Base-by-base conservation (phyloP, 1,140 invertebrate species). In the Helicoverpa zea region DNA sequence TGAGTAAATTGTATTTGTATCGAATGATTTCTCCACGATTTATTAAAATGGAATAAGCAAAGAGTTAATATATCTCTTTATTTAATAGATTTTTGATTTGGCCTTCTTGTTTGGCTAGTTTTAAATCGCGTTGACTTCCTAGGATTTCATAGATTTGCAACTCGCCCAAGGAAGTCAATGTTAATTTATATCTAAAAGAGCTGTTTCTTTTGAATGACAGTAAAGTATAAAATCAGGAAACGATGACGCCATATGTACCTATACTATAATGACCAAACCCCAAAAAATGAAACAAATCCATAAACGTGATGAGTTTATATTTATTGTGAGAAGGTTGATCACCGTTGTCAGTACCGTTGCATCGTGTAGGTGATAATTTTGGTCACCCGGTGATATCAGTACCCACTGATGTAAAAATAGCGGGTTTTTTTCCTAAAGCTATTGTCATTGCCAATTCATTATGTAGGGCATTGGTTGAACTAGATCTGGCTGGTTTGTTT, bases 351-450 rank as follows among this genome's bases (percentile, higher is more conserved):
- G 59, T 64, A 56, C 72, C 72, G 72, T 75, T 68, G 16, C 52
- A 51, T 23, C 43, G 51, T 68, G 74, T 76, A 64, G 74, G 47
- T 76, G 58, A 76, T 76, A 16, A 76, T 63, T 76, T 52, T 76
- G 74, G 74, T 0, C 59, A 23, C 35, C 16, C 56, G 30, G 12
- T 59, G 73, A 61, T 47, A 61, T 49, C 56, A 61, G 59, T 10
- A 30, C 14, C 7, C 16, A 9, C 56, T 63, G 35, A 61, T 64
- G 74, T 75, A 43, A 61, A 76, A 64, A 68, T 63, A 64, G 30
- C 74, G 74, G 74, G 52, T 2, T 14, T 63, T 51, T 29, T 63
- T 43, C 16, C 5, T 35, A 47, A 29, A 52, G 1, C 47, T 52
- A 52, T 63, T 76, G 58, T 30, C 64, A 23, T 52, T 68, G 64